Base-by-base conservation (phyloP, 1,140 invertebrate genomes). In the Mycetomoellerius zeteki region DNA sequence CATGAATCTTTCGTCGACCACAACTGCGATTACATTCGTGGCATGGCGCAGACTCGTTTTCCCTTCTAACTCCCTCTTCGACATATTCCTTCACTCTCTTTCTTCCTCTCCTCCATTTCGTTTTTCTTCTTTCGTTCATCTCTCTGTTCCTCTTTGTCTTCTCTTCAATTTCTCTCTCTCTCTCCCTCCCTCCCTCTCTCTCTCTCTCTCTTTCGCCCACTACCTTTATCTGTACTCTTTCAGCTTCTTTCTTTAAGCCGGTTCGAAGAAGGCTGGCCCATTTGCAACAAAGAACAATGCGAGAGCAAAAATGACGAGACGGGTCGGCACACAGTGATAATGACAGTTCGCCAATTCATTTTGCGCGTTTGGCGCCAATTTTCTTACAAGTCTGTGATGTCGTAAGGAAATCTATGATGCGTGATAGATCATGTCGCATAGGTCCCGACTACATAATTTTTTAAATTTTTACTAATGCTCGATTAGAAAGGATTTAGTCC, bases 21-120 rank as follows among this genome's bases (percentile, higher is more conserved):
- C 89, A 80, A 72, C 43, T 71, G 73, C 87, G 90, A 94, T 94
- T 94, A 93, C 88, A 91, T 93, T 94, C 86, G 91, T 89, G 88
- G 89, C 90, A 93, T 88, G 78, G 92, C 92, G 90, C 91, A 93
- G 93, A 94, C 93, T 94, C 91, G 94, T 94, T 94, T 93, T 89
- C 91, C 89, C 91, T 91, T 92, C 92, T 90, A 86, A 90, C 89
- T 89, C 87, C 89, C 86, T 87, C 88, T 81, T 86, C 88, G 88
- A 88, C 87, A 50, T 86, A 75, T 84, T 82, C 86, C 52, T 65
- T 43, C 47, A 58, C 43, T 73, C 27, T 64, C 62, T 37, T 21
- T 71, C 76, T 86, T 64, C 43, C 78, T 73, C 52, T 81, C 33
- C 21, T 52, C 50, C 73, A 52, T 58, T 82, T 21, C 50, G 60